These are phyloP conservation scores for Melanchra persicariae DNA, from an alignment of 2,888 invertebrate species.

Conservation along the genomic window DNA sequence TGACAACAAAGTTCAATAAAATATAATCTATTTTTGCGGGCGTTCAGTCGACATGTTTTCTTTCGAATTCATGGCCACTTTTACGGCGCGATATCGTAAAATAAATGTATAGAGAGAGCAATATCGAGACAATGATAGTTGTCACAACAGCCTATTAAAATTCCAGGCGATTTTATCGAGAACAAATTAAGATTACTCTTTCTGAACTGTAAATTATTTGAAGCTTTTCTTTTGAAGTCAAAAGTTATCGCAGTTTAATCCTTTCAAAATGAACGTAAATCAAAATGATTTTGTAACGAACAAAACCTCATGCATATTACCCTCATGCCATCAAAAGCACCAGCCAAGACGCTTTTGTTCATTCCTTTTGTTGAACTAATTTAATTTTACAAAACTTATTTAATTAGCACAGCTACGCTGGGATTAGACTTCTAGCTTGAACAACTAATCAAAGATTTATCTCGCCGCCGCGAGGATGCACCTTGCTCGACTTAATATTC, in stretches of 20 bases:
- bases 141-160: conserved; percentile 41
- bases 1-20: conserved; percentile 81
- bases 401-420: conserved; percentile 54
- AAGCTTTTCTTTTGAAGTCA: background rate
- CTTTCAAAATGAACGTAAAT: conserved; percentile 7
- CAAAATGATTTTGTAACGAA: conserved; percentile 35
- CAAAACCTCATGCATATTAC: conserved; percentile 26
- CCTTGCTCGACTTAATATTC: conserved; percentile 58
- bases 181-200: conserved; percentile 28
- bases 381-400: conserved; percentile 59
- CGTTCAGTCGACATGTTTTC: conserved; percentile 64
- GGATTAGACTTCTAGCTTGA: conserved; percentile 43
- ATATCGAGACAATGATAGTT: conserved; percentile 47
- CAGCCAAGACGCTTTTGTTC: conserved; percentile 50
- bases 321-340: conserved; percentile 32
- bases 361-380: conserved; percentile 55
- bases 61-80: conserved; percentile 63
- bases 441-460: conserved; percentile 62
- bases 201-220: background rate
- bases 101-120: conserved; percentile 42
- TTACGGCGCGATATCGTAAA: conserved; percentile 57
- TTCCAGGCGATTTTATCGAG: conserved; percentile 16
- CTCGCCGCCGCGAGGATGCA: conserved; percentile 47
- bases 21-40: conserved; percentile 77
- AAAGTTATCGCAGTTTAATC: background rate